Conservation (phyloP, 2,888 invertebrate species). For the Apamea anceps region DNA sequence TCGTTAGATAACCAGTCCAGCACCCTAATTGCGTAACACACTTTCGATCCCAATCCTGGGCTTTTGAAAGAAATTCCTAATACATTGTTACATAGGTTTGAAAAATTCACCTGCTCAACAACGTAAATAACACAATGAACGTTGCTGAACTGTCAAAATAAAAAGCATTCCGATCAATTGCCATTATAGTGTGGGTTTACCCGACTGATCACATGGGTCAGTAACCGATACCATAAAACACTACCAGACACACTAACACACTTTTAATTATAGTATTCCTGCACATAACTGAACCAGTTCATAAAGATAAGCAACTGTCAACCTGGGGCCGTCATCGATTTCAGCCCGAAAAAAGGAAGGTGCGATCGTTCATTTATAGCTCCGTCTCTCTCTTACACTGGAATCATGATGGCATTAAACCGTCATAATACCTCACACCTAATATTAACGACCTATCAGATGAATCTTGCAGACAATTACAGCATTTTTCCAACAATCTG, state of each 20-base stretch:
- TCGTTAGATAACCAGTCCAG: not conserved
- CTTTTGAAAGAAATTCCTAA: not conserved
- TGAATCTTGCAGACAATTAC: slow-evolving; percentile 33
- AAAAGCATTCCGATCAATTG: not conserved
- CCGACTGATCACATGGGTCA: not conserved
- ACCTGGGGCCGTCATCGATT: not conserved
- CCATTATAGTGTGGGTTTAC: not conserved
- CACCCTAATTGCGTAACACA: not conserved
- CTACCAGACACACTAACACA: not conserved
- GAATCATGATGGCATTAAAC: not conserved
- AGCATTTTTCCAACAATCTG: slow-evolving; percentile 35
- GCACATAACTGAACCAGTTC: not conserved
- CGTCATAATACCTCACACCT: slow-evolving; percentile 14
- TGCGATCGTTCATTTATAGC: not conserved
- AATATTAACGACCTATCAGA: slow-evolving; percentile 42
- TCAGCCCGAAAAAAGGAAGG: not conserved
- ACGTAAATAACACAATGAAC: not conserved
- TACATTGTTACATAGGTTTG: not conserved
- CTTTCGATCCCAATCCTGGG: not conserved
- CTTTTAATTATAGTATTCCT: not conserved
- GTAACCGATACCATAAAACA: not conserved
- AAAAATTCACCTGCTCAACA: not conserved
- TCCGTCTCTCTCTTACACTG: not conserved
- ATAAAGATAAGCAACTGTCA: slow-evolving; percentile 24
- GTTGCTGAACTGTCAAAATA: not conserved